These are phyloP conservation scores for Rattus rattus DNA, from an alignment of 2,113 vertebrate genomes.

Conservation along the genomic window DNA sequence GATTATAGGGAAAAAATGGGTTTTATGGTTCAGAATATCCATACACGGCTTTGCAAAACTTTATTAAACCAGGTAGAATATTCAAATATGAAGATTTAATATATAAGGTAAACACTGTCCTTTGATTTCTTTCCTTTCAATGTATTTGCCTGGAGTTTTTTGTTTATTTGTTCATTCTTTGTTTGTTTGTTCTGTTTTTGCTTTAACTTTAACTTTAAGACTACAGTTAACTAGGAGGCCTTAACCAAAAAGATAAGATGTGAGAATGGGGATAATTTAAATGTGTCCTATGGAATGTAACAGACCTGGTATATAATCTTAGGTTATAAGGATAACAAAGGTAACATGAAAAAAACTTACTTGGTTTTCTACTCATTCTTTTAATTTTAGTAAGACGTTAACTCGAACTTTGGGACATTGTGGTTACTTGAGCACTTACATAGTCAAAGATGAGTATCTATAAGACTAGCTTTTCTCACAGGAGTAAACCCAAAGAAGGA, in stretches of 20 bases:
- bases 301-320: background rate
- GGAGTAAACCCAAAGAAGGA: background rate
- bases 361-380: background rate
- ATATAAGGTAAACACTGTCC: background rate
- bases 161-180: background rate
- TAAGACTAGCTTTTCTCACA: background rate
- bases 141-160: background rate
- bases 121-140: conserved; percentile 30
- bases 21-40: conserved; percentile 6
- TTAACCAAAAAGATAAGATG: conserved; percentile 7
- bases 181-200: background rate
- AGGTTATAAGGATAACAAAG: conserved; percentile 16
- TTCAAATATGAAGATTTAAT: conserved; percentile 34
- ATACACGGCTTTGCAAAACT: background rate
- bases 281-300: background rate
- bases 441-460: background rate
- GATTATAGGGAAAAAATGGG: background rate
- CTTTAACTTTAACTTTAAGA: background rate
- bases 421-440: background rate
- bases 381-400: conserved; percentile 3
- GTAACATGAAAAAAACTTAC: background rate
- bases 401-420: background rate
- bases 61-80: background rate
- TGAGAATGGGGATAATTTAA: background rate
- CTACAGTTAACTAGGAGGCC: background rate